Evolutionary conservation across 2,888 invertebrate species (phyloP).

Genomic region (Lochmaea capreae): DNA sequence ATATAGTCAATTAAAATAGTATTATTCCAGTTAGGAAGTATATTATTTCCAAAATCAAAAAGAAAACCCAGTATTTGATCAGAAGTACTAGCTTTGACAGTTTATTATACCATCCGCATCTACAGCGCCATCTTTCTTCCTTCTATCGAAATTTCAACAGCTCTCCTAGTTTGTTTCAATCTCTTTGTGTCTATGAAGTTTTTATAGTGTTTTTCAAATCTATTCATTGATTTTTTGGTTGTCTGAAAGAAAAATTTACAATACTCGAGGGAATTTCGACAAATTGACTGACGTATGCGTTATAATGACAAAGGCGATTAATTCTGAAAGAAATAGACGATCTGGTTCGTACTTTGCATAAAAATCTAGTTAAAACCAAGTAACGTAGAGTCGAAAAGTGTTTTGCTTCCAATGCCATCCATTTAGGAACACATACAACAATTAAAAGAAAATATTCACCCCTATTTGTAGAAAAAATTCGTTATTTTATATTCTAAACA

Average conservation of each 20-base stretch:
- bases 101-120: constrained; percentile 45
- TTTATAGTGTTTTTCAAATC: constrained; percentile 94
- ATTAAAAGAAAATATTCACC: too few species aligned
- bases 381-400: too few species aligned
- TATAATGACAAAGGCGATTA: too few species aligned
- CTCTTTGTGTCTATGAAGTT: constrained; percentile 89
- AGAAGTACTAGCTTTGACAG: constrained; percentile 3
- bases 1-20: not conserved
- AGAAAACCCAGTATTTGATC: not conserved
- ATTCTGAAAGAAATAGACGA: too few species aligned
- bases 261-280: too few species aligned
- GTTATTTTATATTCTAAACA: not conserved
- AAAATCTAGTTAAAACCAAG: constrained; percentile 20
- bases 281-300: too few species aligned
- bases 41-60: not conserved
- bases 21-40: not conserved
- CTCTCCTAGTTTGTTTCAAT: constrained; percentile 81
- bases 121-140: constrained; percentile 96
- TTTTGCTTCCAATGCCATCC: too few species aligned
- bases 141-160: constrained; percentile 95
- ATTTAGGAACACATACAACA: too few species aligned
- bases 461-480: too few species aligned
- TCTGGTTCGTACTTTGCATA: too few species aligned
- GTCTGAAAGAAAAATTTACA: constrained; percentile 66
- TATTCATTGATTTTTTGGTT: constrained; percentile 85